These are phyloP conservation scores for Piprites chloris DNA, from an alignment of 2,113 vertebrate genomes.

Conservation along the genomic window DNA sequence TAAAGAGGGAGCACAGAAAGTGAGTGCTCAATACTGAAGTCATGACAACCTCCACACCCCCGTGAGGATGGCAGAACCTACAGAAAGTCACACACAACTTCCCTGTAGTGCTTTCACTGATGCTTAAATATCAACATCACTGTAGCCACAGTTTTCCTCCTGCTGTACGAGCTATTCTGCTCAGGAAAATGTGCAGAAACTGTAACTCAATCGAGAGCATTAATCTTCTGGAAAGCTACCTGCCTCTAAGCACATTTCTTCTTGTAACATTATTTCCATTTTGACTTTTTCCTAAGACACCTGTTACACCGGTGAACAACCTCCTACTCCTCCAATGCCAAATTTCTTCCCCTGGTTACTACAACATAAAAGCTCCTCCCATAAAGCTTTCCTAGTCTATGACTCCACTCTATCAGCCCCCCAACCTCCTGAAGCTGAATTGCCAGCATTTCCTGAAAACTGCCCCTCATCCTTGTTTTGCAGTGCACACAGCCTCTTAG, in stretches of 20 bases:
- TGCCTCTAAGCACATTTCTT: background rate
- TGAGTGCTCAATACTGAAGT: background rate
- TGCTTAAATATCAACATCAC: background rate
- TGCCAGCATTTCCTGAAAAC: background rate
- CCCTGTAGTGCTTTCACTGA: background rate
- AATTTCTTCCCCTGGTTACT: background rate
- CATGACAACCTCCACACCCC: background rate
- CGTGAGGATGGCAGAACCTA: background rate
- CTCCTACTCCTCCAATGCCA: background rate
- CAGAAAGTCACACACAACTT: background rate
- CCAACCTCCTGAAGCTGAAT: background rate
- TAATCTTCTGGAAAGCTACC: background rate
- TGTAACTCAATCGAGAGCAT: background rate
- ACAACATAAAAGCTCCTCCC: background rate
- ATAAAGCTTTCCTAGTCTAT: background rate
- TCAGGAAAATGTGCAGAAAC: background rate
- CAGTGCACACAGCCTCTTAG: background rate
- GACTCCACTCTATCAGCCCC: background rate
- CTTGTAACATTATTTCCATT: background rate
- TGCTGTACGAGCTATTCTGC: background rate
- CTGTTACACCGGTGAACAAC: background rate
- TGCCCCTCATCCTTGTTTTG: background rate
- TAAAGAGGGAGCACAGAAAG: background rate
- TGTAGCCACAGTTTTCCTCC: background rate
- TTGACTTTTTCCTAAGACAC: background rate